phyloP scores from a whole-genome alignment of 1,140 invertebrate species.

The Brachionus sp. region DNA sequence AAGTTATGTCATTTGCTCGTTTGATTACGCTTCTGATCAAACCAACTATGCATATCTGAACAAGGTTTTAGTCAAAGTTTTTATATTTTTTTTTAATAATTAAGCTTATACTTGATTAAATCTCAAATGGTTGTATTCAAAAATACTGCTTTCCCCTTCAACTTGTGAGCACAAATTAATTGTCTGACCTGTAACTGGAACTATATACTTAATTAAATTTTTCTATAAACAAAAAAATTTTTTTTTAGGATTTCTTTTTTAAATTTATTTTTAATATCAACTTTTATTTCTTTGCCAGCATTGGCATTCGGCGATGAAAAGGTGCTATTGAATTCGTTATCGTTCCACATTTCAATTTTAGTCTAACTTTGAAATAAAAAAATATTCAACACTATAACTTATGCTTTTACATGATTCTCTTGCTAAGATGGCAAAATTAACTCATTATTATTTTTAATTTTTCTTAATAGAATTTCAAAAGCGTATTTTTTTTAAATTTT shows the following conservation, averaged over 20 bases:
- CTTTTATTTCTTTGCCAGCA: conserved; percentile 44
- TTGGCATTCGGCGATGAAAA: conserved; percentile 45
- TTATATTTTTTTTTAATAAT: neutral
- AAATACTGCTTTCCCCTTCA: conserved; percentile 42
- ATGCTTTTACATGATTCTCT: neutral
- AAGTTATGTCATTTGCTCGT: conserved; percentile 36
- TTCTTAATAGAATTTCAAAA: no score
- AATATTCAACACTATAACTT: neutral
- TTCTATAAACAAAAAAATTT: neutral
- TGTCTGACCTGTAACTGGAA: conserved; percentile 31
- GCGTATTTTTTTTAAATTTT: no score
- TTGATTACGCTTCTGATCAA: conserved; percentile 35
- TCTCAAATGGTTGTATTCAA: conserved; percentile 17
- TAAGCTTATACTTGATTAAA: conserved; percentile 30
- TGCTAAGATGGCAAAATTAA: neutral
- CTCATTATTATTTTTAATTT: neutral
- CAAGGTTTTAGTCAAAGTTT: neutral
- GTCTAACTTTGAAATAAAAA: neutral
- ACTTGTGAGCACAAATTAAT: conserved; percentile 26
- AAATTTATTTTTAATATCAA: neutral
- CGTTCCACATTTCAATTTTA: conserved; percentile 23
- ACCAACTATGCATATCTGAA: conserved; percentile 21
- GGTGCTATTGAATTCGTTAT: conserved; percentile 38
- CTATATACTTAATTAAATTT: conserved; percentile 42
- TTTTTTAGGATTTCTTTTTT: no score